Conservation (phyloP, 2,113 vertebrate species). For the Podarcis raffonei region DNA sequence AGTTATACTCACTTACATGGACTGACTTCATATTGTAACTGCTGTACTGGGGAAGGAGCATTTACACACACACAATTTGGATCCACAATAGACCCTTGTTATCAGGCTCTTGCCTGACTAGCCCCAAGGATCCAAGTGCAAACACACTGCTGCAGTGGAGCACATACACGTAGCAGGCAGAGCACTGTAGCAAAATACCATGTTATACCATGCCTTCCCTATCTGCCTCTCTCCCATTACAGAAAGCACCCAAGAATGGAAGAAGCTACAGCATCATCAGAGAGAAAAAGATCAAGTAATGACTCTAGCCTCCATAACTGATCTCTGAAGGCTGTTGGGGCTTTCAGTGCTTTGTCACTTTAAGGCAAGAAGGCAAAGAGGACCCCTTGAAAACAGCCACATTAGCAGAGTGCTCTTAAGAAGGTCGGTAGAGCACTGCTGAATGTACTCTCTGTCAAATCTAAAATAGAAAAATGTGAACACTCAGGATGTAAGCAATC, state of each 20-base stretch:
- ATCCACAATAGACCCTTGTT: neutral
- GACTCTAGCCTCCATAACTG: neutral
- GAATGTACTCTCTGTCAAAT: neutral
- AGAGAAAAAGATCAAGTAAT: neutral
- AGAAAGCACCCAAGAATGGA: neutral
- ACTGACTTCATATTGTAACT: neutral
- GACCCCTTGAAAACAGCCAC: neutral
- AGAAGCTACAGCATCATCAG: neutral
- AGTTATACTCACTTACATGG: neutral
- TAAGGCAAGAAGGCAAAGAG: neutral
- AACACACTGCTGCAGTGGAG: neutral
- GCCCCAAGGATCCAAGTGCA: neutral
- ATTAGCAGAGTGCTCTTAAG: neutral
- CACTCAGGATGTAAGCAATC: neutral
- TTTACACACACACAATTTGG: neutral
- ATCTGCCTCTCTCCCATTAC: neutral
- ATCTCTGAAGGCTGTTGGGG: neutral
- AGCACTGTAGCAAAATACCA: neutral
- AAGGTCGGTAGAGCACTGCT: neutral
- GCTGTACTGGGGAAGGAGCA: neutral
- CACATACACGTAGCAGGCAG: neutral
- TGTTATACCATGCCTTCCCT: neutral
- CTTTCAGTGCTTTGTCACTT: neutral
- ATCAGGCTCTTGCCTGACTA: neutral
- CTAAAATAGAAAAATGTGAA: neutral